Conservation (phyloP, 2,888 invertebrate species). For the Diogma glabrata region DNA sequence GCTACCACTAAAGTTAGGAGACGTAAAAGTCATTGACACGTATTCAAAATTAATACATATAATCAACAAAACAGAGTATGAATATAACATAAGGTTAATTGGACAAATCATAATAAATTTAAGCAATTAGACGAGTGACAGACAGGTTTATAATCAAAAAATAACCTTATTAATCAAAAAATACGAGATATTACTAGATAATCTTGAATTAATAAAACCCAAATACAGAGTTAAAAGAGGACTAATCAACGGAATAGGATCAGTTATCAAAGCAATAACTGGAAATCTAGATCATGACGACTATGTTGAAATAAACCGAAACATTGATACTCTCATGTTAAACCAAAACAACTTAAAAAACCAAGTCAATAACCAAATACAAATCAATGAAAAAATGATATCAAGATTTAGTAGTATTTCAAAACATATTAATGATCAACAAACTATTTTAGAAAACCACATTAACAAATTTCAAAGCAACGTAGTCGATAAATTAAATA, state of each 20-base stretch:
- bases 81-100: background rate
- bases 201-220: background rate
- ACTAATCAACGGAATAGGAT: background rate
- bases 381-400: background rate
- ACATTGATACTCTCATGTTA: background rate
- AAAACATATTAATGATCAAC: background rate
- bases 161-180: background rate
- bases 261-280: too few relatives aligned
- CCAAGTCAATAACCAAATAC: background rate
- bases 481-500: background rate
- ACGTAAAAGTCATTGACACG: background rate
- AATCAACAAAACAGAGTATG: background rate
- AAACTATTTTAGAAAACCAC: background rate
- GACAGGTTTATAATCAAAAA: background rate
- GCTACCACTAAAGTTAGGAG: background rate
- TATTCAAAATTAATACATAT: background rate
- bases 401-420: background rate
- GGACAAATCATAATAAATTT: background rate
- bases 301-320: background rate
- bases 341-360: background rate
- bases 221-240: constrained; percentile 1
- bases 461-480: background rate
- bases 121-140: background rate
- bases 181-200: background rate
- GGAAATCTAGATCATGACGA: background rate